Evolutionary conservation across 2,888 invertebrate species (phyloP).

Genomic region (Leptogaster cylindrica): DNA sequence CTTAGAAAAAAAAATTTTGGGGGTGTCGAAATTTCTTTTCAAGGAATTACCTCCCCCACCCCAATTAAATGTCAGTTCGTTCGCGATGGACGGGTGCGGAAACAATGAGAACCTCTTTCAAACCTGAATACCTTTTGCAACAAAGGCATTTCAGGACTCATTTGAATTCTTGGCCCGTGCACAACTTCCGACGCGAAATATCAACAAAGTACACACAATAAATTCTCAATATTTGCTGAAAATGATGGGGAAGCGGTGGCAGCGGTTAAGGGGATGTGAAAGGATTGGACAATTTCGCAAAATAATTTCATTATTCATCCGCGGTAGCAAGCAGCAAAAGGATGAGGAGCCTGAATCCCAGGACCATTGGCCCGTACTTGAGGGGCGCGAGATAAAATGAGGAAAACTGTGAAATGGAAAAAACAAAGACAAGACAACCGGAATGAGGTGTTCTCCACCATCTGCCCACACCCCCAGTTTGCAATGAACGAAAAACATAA

Average conservation of each 20-base stretch:
- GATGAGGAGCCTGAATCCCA: neutral
- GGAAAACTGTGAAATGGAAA: neutral
- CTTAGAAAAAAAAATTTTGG: no score
- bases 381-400: neutral
- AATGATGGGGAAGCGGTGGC: neutral
- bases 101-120: conserved; percentile 28
- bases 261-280: neutral
- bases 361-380: neutral
- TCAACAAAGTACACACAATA: conserved; percentile 40
- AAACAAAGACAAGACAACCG: conserved; percentile 17
- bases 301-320: conserved; percentile 41
- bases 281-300: conserved; percentile 39
- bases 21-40: neutral
- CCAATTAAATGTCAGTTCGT: neutral
- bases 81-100: neutral
- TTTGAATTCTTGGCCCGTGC: conserved; percentile 38
- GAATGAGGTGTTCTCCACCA: neutral
- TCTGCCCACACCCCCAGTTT: neutral
- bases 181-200: conserved; percentile 38
- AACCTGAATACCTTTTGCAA: conserved; percentile 27
- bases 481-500: conserved; percentile 21
- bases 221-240: conserved; percentile 37
- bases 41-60: conserved; percentile 10
- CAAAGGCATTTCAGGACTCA: conserved; percentile 31
- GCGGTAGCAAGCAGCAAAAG: conserved; percentile 27